Evolutionary conservation across 1,140 invertebrate genomes (phyloP).

Genomic region (Ylistrum balloti): DNA sequence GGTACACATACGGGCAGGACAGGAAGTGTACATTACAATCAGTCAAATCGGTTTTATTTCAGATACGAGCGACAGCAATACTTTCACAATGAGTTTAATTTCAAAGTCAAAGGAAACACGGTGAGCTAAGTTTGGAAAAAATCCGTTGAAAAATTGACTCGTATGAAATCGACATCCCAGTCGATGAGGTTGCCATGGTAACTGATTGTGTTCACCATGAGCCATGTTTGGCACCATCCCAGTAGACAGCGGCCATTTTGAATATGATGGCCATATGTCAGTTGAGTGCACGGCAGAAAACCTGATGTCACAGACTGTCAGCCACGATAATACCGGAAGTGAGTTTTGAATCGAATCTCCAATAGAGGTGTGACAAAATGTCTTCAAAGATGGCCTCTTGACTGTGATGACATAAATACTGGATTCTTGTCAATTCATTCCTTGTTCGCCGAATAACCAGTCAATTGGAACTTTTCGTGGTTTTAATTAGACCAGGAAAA

Average conservation of each 20-base stretch:
- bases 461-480: too few species aligned
- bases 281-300: too few species aligned
- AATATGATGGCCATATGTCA: neutral
- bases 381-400: too few species aligned
- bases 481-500: too few species aligned
- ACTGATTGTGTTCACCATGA: neutral
- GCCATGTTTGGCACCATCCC: neutral
- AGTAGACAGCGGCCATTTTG: neutral
- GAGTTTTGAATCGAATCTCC: too few species aligned
- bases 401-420: too few species aligned
- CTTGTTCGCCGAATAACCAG: too few species aligned
- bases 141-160: neutral
- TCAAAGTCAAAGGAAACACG: neutral
- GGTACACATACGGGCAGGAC: neutral
- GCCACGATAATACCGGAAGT: too few species aligned
- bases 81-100: neutral
- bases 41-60: neutral
- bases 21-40: neutral
- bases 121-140: neutral
- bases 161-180: neutral
- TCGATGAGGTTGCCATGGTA: slow-evolving; percentile 23
- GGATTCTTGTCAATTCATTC: too few species aligned
- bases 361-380: too few species aligned
- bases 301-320: too few species aligned
- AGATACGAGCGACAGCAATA: neutral